Base-by-base conservation (phyloP, 2,888 invertebrate species). In the Pteria penguin region DNA sequence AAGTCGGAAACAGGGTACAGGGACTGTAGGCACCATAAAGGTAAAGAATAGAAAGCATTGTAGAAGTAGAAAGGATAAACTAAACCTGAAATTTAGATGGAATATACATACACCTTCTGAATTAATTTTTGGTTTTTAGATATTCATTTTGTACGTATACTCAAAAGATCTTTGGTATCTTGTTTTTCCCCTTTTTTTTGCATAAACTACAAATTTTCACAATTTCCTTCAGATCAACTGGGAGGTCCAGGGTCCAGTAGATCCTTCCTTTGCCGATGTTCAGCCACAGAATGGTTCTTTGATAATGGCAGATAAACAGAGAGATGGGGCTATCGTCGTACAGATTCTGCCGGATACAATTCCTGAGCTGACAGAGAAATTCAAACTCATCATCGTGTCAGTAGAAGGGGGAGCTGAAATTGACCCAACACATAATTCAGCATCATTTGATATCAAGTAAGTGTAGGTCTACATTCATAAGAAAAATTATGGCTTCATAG, bases 331-430 rank as follows among this genome's bases (percentile, higher is more conserved):
- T 61, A 88, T 91, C 18, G 82, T 66, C n/a, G 58, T 91, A n/a
- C 78, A 83, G 33, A 80, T 91, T 2, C 61, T 90, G 55, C 85
- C 90, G 27, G 91, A 91, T 72, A 85, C 80, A 8, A 66, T 83
- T 8, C 89, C 91, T 4, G 91, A 91, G 75, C 79, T 91, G 29
- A 87, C 85, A 24, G 91, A 91, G 77, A 79, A 75, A 18, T 91
- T 87, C 78, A 75, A 70, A 18, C 63, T 91, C 33, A 76, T 78
- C 2, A 75, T 91, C 27, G 81, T 79, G 1, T 78, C 78, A 11
- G 85, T 89, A 29, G 84, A 87, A n/a, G 91, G 91, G n/a, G 91
- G 91, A 8, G 91, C 91, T 8, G 88, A 90, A 69, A 84, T 91
- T 27, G 90, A 89, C 74, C 68, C 66, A 1, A 69, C 78, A 22